These are phyloP conservation scores for Drosophila barbarae DNA, from an alignment of 2,888 invertebrate species.

Conservation along the genomic window DNA sequence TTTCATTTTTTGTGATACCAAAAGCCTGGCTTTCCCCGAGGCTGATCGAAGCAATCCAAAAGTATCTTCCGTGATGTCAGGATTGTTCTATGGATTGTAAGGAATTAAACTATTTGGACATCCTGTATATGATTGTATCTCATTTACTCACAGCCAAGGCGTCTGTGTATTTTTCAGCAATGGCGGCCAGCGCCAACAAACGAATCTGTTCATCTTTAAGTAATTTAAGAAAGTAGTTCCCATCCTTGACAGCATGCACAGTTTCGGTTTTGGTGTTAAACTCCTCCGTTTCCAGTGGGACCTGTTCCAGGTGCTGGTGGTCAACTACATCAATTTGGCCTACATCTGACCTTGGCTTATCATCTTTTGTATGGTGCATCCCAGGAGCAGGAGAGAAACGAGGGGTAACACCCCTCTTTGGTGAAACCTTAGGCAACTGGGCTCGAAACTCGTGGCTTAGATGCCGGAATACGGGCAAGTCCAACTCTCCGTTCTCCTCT, in stretches of 20 bases:
- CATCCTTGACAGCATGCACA: conserved; percentile 80
- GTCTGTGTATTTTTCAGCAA: conserved; percentile 86
- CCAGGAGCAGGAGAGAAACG: conserved; percentile 48
- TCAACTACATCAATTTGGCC: conserved; percentile 62
- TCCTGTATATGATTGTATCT: too few relatives aligned
- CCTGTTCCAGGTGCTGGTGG: conserved; percentile 40
- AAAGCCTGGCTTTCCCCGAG: conserved; percentile 92
- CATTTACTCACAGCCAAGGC: conserved; percentile 79
- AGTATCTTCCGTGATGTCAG: conserved; percentile 87
- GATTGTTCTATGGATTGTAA: conserved; percentile 67
- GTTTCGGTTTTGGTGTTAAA: conserved; percentile 33
- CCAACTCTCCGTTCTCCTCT: conserved; percentile 54
- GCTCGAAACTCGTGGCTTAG: conserved; percentile 92
- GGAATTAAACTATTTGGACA: background rate
- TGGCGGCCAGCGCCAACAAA: conserved; percentile 84
- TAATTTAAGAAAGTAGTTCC: conserved; percentile 88
- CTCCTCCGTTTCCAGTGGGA: conserved; percentile 40
- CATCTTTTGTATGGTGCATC: conserved; percentile 32
- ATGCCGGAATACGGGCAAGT: conserved; percentile 89
- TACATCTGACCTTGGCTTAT: conserved; percentile 1
- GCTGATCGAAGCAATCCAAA: conserved; percentile 92
- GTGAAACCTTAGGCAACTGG: conserved; percentile 85
- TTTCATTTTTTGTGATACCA: conserved; percentile 95
- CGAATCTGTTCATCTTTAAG: conserved; percentile 87
- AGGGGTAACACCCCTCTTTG: conserved; percentile 79